Evolutionary conservation across 2,888 invertebrate genomes (phyloP), one percentile per base, ranked within the genome.

Genomic region (Polyploca ridens): DNA sequence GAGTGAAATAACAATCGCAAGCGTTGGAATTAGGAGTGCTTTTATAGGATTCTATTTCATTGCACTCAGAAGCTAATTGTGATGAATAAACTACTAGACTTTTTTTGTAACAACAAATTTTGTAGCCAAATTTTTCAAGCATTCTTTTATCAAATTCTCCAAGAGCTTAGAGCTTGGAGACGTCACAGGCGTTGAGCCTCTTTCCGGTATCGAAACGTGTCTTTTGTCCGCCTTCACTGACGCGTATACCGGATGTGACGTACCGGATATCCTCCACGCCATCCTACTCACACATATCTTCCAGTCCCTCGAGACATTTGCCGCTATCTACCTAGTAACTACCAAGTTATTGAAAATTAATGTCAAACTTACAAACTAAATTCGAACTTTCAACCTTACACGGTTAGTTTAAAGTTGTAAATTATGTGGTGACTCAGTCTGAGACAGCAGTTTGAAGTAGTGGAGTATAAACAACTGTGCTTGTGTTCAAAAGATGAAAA

Each of bases 141-240:
- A 3, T 41, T 41, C 41, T 46, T 46, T n/a, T 54, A 54, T 54
- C 10, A 19, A 54, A 19, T 10, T 19, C 10, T 19, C 19, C 54
- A 54, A 8, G 19, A 54, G 54, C 19, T 19, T 0, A 16, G 49
- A 3, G 7, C 14, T 49, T 49, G 16, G 0, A 3, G 16, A 10
- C 16, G 10, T n/a, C 54, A 10, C 54, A 54, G 16, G 54, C 54
- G 49, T 49, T 49, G 49, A 49, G 49, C 16, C 16, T 6, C 54
- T 54, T 54, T 54, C 54, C 54, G 54, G 54, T 54, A 19, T 54
- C 54, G n/a, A 54, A 19, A 71, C 75, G 71, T 68, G 67, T 65
- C 70, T 69, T 75, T 77, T 78, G 78, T 78, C 78, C 72, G 66
- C 66, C 63, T 73, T 68, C 70, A 41, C 68, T 68, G 78, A 73